Conservation (phyloP, 2,113 vertebrate species). For the Prinia subflava region DNA sequence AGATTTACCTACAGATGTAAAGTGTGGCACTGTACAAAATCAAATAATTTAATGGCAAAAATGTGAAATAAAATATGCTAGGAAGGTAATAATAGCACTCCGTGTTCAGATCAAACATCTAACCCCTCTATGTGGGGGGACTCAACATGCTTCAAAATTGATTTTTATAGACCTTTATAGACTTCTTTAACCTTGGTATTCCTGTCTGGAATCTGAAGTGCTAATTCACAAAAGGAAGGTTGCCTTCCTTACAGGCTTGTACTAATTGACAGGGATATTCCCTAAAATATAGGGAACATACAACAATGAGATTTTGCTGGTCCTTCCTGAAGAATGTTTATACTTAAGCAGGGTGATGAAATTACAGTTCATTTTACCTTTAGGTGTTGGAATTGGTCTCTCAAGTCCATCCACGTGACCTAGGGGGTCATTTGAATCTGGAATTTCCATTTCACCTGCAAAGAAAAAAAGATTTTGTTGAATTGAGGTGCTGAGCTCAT, state of each 20-base stretch:
- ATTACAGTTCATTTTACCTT: slow-evolving; percentile 72
- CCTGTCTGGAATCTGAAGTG: neutral
- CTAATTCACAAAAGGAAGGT: neutral
- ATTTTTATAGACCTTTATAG: neutral
- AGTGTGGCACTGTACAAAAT: neutral
- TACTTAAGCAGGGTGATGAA: neutral
- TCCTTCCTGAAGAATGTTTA: neutral
- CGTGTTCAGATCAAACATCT: neutral
- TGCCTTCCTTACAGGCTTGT: neutral
- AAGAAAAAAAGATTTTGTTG: neutral
- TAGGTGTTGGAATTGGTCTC: slow-evolving; percentile 77
- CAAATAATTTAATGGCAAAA: neutral
- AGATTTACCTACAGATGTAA: neutral
- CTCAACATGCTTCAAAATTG: neutral
- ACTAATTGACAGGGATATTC: neutral
- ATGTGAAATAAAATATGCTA: neutral
- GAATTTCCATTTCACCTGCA: slow-evolving; percentile 73
- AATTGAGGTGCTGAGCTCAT: neutral
- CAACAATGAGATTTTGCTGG: neutral
- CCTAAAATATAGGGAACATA: neutral
- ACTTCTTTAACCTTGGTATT: neutral
- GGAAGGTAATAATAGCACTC: neutral
- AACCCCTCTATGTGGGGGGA: neutral
- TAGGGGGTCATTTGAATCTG: slow-evolving; percentile 73
- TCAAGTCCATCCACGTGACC: slow-evolving; percentile 75